Evolutionary conservation across 2,113 vertebrate genomes (phyloP), one percentile per base, ranked within the genome.

Genomic region (Sinocyclocheilus anophthalmus): DNA sequence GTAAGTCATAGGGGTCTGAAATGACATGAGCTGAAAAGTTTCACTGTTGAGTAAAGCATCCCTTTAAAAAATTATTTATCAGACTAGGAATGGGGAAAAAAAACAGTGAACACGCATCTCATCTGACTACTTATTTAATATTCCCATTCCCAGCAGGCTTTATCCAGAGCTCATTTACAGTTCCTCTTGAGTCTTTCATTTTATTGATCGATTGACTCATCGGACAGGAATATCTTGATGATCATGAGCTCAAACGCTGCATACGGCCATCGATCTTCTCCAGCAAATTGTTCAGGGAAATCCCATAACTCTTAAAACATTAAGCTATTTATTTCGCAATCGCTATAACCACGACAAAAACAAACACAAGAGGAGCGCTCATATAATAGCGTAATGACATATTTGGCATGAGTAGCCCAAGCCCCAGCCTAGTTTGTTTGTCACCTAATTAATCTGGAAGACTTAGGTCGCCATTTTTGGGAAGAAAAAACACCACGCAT

Each of bases 381-480:
- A 84, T 26, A 82, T 78, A 82, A 69, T 59, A 48, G 70, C 18
- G 57, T 48, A 37, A 50, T 37, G 18, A 22, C 18, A 85, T 9
- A 42, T 67, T 57, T 69, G 75, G 75, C 39, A 16, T 59, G 59
- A 45, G 81, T 37, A 39, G 65, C 72, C 42, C 42, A 42, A 42
- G 42, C 42, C 8, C 42, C 42, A 42, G 8, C 8, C 76, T 69
- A 39, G 33, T 22, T 72, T 11, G 42, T 16, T 33, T 39, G 22
- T 69, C 24, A 39, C 39, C 82, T 65, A 80, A 84, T 81, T 59
- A 88, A 86, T 88, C 81, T 84, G 20, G 81, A 67, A 42, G 80
- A 65, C 53, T 59, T 72, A 13, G 80, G 65, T 76, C 14, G 24
- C 61, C 37, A 18, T 65, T 48, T 57, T 79, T 72, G n/a, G 53